Evolutionary conservation across 2,113 vertebrate species (phyloP), one percentile per base, ranked within the genome.

Genomic region (Gyps fulvus): DNA sequence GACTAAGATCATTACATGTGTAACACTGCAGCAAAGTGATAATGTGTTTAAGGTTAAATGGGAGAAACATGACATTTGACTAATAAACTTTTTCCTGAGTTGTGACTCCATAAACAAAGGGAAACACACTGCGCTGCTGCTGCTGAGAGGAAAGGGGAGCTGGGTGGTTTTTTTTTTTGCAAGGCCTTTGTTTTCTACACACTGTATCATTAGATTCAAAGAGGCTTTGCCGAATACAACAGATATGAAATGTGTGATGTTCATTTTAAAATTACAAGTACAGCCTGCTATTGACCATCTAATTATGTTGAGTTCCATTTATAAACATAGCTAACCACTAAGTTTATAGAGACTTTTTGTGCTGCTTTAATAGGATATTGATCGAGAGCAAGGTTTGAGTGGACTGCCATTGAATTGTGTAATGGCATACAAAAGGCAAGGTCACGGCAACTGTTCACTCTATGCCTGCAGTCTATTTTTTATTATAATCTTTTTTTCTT

Each of bases 321-420:
- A 99, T 99, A 99, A 99, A 99, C 98, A 98, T 98, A 98, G 98
- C 98, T 98, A 98, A 98, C 98, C 98, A 98, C 98, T 98, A 99
- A 98, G 98, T 99, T 99, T 98, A 99, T 99, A 98, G 98, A 98
- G 98, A 99, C 98, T 99, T 99, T 99, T 98, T 99, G 98, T 98
- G 98, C 98, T 96, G 99, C 98, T 99, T 99, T 99, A 99, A 99
- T 99, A 99, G 99, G 98, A 99, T 99, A 99, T 99, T 99, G 99
- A 99, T 99, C 99, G 99, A 98, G 98, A 99, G 98, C 98, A 98
- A 98, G 98, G 99, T 99, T 99, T 98, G 98, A 99, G 99, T 98
- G 98, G 98, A 98, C 98, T 98, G 98, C 99, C 98, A 98, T 98
- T 98, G 99, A 99, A 99, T 99, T 99, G 99, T 99, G 99, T 98